Evolutionary conservation across 2,888 invertebrate genomes (phyloP), one percentile per base, ranked within the genome.

Genomic region (Monochamus alternatus): DNA sequence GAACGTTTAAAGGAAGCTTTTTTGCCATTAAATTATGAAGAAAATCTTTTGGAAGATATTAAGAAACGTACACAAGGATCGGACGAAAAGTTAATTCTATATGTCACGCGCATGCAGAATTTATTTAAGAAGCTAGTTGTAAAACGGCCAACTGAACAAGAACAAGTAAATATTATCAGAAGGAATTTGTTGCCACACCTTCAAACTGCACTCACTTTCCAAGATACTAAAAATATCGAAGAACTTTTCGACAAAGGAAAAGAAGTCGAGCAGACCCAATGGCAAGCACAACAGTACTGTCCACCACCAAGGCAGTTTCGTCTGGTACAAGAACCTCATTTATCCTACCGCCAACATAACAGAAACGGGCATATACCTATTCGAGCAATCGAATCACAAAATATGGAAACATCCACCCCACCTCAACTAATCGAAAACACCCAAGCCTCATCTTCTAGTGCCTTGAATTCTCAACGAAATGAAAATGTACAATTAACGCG

Each of bases 1-100:
- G 9, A 31, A 1, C 52, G 44, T 43, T 62, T 75, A 55, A 14
- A 32, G 30, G 69, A 75, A 58, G 71, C 68, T n/a, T 83, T 80
- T 62, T 72, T 73, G n/a, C 81, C 81, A 32, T 3, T 38, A 43
- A 75, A 80, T 70, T 81, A 82, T 47, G 79, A 81, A 12, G 74
- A 81, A 5, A 65, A 52, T 10, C 72, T 83, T 10, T 67, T 75
- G 59, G 77, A 81, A n/a, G 80, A 80, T 55, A 81, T 82, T 14
- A 75, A 76, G 14, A 55, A 43, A 14, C 58, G 81, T 2, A 77
- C 75, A 0, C 82, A 82, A 71, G 81, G 81, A 3, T 12, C 71
- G 1, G 63, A 77, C 9, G 83, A 83, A 64, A 62, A 70, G 2
- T 32, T 81, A 4, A 74, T 71, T 0, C 47, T 79, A 12, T 83